Base-by-base conservation (phyloP, 2,888 invertebrate species). In the Pyrrhosoma nymphula region DNA sequence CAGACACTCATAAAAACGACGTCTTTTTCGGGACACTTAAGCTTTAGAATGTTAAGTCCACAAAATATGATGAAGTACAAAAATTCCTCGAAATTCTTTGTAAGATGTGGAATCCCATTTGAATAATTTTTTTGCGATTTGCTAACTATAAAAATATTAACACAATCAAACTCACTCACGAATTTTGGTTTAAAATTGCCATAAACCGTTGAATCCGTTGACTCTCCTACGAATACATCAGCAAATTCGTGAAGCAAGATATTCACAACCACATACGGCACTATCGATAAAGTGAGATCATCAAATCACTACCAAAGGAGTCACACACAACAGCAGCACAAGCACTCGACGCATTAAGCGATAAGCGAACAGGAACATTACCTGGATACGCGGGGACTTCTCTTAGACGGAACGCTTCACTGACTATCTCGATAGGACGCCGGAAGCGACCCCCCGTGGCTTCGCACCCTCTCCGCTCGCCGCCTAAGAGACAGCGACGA, bases 401-500 rank as follows among this genome's bases (percentile, higher is more conserved):
- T 82, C 82, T 4, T 26, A 23, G 10, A 60, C 60, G 69, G 69
- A 69, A 69, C 69, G n/a, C 26, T 26, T 69, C 69, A 35, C 35
- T 35, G 35, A 82, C 35, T 30, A 82, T 82, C 82, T 82, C 35
- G 82, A 82, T 82, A 82, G 35, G 82, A 82, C 35, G 82, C 82
- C 82, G 82, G 82, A 82, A 82, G n/a, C 82, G 12, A 82, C 30
- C 35, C 16, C 82, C 82, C 16, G 35, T 16, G 82, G 82, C 75
- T 75, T 75, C 75, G 75, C 75, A 75, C 75, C 75, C 75, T 75
- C 30, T 75, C 75, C 30, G n/a, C 35, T 82, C 82, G 35, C 35
- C 82, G 82, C 82, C 82, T 82, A n/a, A 35, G 26, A 82, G 82
- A 82, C 82, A 82, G 82, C 82, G 82, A 82, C 82, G 35, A 82